A percentile compares a stretch with the other conserved stretches of the same genome.
Evolutionary conservation across 2,888 invertebrate genomes (phyloP).

Genomic region (Nomada ruficornis): DNA sequence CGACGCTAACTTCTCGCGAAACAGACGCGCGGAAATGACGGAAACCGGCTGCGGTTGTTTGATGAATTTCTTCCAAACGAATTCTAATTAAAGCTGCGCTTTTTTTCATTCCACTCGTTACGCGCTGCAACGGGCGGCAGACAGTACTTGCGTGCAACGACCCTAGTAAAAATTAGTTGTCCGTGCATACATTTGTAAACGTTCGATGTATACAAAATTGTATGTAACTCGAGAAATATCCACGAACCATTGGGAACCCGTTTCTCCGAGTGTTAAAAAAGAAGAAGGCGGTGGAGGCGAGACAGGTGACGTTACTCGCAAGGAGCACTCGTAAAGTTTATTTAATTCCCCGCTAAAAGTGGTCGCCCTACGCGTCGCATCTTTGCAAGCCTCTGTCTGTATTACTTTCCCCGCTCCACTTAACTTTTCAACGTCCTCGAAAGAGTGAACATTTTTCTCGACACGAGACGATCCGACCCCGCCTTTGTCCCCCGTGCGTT

Average conservation of each 20-base stretch:
- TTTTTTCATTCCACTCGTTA: neutral
- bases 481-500: no score
- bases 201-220: neutral
- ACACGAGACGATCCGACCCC: neutral
- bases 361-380: conserved; percentile 11
- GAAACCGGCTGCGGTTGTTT: neutral
- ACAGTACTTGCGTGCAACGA: conserved; percentile 4
- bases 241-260: neutral
- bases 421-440: conserved; percentile 27
- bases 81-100: neutral
- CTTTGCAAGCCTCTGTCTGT: conserved; percentile 16
- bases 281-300: neutral
- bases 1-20: neutral
- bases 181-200: no score
- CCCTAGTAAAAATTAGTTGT: neutral
- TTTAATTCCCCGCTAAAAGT: conserved; percentile 37
- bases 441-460: conserved; percentile 3
- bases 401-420: neutral
- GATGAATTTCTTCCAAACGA: conserved; percentile 12
- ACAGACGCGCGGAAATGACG: conserved; percentile 2
- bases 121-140: neutral
- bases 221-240: no score
- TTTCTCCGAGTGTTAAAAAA: neutral
- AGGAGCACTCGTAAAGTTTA: conserved; percentile 39
- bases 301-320: neutral